A percentile compares a stretch with the other conserved stretches of the same genome.
phyloP scores from a whole-genome alignment of 2,113 vertebrate species.

The human (Homo sapiens) region GRCh38 chr1:42770501-42771000 shows the following conservation, averaged over 20 bases:
- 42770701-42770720: too few species aligned
- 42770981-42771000: neutral
- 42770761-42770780: neutral
- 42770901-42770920: neutral
- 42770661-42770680: too few species aligned
- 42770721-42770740: neutral
- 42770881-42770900: neutral
- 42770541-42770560: too few species aligned
- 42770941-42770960: conserved; percentile 10
- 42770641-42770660: too few species aligned
- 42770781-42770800: neutral
- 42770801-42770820: neutral
- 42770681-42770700: too few species aligned
- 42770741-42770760: conserved; percentile 22
- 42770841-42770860: neutral
- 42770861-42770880: neutral
- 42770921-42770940: neutral
- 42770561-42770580: too few species aligned
- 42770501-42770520: too few species aligned
- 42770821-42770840: neutral
- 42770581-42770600: too few species aligned
- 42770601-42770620: too few species aligned
- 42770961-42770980: neutral
- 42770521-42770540: too few species aligned
- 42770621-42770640: too few species aligned